Evolutionary conservation across 2,888 invertebrate species (phyloP).

Genomic region (Camponotus fellah): DNA sequence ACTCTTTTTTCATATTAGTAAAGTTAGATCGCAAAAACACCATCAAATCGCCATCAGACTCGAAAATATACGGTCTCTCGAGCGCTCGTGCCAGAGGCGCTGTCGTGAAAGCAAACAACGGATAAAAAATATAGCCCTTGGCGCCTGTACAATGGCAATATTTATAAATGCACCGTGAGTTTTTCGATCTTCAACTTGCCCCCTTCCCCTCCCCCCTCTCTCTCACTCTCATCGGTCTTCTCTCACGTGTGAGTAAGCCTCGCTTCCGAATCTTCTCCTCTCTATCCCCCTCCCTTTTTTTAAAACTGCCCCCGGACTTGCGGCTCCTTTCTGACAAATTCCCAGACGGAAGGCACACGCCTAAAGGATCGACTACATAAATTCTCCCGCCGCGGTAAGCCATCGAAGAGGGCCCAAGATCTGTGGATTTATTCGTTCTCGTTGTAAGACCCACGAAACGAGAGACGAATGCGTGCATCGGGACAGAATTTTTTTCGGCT

Average conservation of each 20-base stretch:
- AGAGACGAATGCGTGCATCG: neutral
- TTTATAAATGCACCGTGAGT: constrained; percentile 67
- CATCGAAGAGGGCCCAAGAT: constrained; percentile 52
- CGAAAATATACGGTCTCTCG: constrained; percentile 20
- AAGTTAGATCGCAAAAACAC: constrained; percentile 10
- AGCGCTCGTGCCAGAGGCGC: constrained; percentile 23
- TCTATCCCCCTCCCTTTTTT: neutral
- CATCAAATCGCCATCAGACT: constrained; percentile 48
- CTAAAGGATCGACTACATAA: constrained; percentile 72
- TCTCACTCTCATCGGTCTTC: neutral
- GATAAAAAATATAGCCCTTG: constrained; percentile 72
- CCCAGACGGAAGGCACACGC: constrained; percentile 71
- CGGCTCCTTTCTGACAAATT: constrained; percentile 68
- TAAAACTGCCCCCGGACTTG: constrained; percentile 20
- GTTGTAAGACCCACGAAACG: constrained; percentile 52
- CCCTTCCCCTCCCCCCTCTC: constrained; percentile 18
- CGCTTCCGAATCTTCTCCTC: neutral
- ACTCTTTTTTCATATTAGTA: constrained; percentile 2
- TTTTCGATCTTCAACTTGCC: constrained; percentile 56
- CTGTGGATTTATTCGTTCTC: constrained; percentile 68
- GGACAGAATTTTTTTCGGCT: neutral
- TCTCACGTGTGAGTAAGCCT: neutral
- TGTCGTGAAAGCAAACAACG: constrained; percentile 70
- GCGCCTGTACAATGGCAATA: constrained; percentile 67
- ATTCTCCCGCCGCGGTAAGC: constrained; percentile 63